These are phyloP conservation scores for Ormyrus pomaceus DNA, from an alignment of 2,888 invertebrate species.

Conservation along the genomic window DNA sequence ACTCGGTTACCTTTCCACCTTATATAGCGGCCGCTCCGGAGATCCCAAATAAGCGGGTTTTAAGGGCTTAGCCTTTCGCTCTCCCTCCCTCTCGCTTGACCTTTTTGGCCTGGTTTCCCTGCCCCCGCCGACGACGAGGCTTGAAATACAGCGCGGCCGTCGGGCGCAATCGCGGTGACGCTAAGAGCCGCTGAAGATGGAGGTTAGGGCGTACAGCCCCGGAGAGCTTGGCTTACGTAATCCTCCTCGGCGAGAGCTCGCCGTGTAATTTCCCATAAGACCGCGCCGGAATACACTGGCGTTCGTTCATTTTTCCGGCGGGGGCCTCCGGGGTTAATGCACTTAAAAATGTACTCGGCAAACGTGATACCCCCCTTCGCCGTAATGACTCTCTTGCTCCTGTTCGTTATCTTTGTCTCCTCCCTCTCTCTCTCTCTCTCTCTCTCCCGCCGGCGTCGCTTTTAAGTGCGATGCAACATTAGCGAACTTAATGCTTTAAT, in stretches of 20 bases:
- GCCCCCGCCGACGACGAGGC: neutral
- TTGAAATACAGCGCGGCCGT: conserved; percentile 40
- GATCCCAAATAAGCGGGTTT: conserved; percentile 68
- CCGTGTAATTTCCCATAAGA: conserved; percentile 72
- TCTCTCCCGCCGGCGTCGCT: neutral
- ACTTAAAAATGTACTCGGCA: neutral
- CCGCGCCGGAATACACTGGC: conserved; percentile 43
- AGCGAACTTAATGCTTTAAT: conserved; percentile 44
- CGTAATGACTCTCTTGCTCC: neutral
- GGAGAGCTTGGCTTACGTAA: conserved; percentile 53
- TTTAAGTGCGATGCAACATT: conserved; percentile 40
- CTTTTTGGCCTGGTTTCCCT: conserved; percentile 41
- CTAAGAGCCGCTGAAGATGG: conserved; percentile 52
- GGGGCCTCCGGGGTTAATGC: no score
- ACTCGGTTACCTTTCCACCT: conserved; percentile 57
- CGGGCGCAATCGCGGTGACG: conserved; percentile 56
- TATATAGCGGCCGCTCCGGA: conserved; percentile 56
- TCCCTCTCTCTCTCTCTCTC: neutral
- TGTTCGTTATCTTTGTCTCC: neutral
- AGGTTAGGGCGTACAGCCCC: conserved; percentile 16
- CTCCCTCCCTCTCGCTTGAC: conserved; percentile 47
- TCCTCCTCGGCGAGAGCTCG: conserved; percentile 60
- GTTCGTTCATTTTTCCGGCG: no score
- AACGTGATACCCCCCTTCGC: neutral
- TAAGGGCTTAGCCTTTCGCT: conserved; percentile 65